Evolutionary conservation across 1,140 invertebrate species (phyloP).

Genomic region (Hylyphantes graminicola): DNA sequence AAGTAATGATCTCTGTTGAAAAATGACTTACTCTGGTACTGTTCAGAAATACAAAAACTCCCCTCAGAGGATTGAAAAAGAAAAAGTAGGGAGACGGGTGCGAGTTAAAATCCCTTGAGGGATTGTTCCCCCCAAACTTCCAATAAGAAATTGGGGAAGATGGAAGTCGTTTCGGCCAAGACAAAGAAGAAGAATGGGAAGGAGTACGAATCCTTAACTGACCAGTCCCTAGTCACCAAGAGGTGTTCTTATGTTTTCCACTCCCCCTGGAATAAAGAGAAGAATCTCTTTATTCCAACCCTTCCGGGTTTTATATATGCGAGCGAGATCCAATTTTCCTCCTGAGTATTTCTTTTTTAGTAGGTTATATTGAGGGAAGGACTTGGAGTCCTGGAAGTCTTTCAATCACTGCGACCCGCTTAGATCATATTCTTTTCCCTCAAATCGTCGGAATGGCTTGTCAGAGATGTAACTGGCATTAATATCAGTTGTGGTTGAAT

Average conservation of each 20-base stretch:
- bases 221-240: not conserved
- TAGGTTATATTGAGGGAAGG: too few relatives aligned
- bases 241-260: constrained; percentile 37
- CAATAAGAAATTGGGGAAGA: constrained; percentile 40
- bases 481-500: too few relatives aligned
- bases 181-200: constrained; percentile 36
- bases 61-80: too few relatives aligned
- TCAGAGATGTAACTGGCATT: too few relatives aligned
- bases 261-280: not conserved
- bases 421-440: constrained; percentile 20
- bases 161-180: constrained; percentile 30
- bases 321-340: constrained; percentile 40
- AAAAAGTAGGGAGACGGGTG: not conserved
- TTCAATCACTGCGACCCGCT: constrained; percentile 27
- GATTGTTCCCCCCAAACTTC: not conserved
- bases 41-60: too few relatives aligned
- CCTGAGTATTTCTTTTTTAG: too few relatives aligned
- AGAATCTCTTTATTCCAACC: constrained; percentile 29
- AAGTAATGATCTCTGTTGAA: too few relatives aligned
- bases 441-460: too few relatives aligned
- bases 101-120: constrained; percentile 11
- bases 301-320: constrained; percentile 29
- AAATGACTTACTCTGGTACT: too few relatives aligned
- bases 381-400: not conserved
- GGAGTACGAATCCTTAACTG: constrained; percentile 36